These are phyloP conservation scores for Dipodomys merriami DNA, from an alignment of 2,113 vertebrate species.

Conservation along the genomic window DNA sequence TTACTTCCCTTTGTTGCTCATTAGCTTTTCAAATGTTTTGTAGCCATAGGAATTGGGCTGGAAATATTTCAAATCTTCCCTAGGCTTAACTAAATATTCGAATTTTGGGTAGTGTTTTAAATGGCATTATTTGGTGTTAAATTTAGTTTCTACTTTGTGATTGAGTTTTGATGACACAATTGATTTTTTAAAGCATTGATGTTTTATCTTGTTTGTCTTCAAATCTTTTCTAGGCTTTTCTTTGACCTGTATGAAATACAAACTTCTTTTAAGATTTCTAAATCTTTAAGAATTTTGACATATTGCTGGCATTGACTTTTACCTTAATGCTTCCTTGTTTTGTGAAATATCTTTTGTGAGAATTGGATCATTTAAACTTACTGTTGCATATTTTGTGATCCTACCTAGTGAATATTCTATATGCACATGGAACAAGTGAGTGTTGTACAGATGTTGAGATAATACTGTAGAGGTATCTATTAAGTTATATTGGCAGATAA, in stretches of 20 bases:
- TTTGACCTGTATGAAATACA: no score
- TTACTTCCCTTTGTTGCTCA: background rate
- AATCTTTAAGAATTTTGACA: background rate
- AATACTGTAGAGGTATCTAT: background rate
- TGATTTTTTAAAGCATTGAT: background rate
- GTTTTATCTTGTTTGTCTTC: background rate
- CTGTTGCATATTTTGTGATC: background rate
- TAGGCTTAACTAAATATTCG: background rate
- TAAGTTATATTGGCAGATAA: background rate
- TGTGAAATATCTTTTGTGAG: background rate
- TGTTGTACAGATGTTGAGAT: background rate
- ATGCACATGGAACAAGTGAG: background rate
- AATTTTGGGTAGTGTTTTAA: background rate
- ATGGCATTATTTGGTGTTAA: background rate
- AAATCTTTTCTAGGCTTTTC: no score
- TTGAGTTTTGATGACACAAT: background rate
- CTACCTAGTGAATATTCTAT: background rate
- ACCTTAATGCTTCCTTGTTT: background rate
- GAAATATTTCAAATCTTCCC: background rate
- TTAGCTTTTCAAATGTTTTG: background rate
- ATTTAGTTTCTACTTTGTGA: background rate
- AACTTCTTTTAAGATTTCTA: background rate
- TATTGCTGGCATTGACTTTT: background rate
- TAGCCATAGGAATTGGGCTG: background rate
- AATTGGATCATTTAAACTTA: background rate